Evolutionary conservation across 2,888 invertebrate species (phyloP), one percentile per base, ranked within the genome.

Genomic region (Bedellia somnulentella): DNA sequence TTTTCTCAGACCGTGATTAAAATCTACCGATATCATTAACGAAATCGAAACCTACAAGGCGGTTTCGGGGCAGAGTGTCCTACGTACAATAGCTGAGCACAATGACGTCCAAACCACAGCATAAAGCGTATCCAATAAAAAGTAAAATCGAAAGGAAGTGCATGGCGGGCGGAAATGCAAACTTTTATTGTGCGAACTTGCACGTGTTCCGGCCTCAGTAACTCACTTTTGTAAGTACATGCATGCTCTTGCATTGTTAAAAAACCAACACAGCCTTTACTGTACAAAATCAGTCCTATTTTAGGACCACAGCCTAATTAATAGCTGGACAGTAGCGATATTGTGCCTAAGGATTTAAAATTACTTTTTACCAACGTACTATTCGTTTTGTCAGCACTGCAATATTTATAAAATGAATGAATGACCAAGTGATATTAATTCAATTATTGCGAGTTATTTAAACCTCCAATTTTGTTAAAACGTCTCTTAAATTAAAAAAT

Each of bases 191-290:
- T 73, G 71, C 70, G 53, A 66, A 67, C 47, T 56, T 70, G 70
- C 75, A 73, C 75, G 75, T 73, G 75, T 68, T 64, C 71, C 71
- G 70, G 66, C n/a, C n/a, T n/a, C n/a, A n/a, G n/a, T n/a, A n/a
- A 50, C 30, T 35, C 33, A 46, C 46, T 66, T 70, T 63, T 70
- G 63, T 67, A 53, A 53, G 51, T 52, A 52, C 55, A 56, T 60
- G 54, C 59, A 56, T 56, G 52, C 42, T 49, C 44, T 47, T 23
- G 24, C 25, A n/a, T n/a, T n/a, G n/a, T n/a, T n/a, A 15, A 15
- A 49, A 43, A 43, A 48, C 48, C 56, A 45, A 44, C 49, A 54
- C 61, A 61, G 58, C 61, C 35, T 60, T 57, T 37, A 38, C 35
- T 40, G 34, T 46, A 44, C 47, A 38, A 48, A 46, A 44, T 49